Evolutionary conservation across 2,797 vertebrate genomes (phyloP).

Genomic region (Acanthiza pusilla): DNA sequence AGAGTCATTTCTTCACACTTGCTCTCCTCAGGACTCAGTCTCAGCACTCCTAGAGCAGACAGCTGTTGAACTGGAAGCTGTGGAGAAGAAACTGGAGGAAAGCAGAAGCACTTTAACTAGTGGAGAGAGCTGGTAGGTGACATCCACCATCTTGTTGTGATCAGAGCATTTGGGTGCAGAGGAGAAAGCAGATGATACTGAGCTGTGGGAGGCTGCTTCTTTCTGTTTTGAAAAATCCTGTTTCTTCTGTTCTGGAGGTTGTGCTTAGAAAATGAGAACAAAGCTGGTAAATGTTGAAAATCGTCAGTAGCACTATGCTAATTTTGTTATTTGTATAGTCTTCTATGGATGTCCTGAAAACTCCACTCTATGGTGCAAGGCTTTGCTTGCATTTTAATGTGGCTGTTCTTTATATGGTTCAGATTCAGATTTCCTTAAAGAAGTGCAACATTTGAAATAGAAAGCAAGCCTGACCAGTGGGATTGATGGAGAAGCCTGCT

Average conservation of each 20-base stretch:
- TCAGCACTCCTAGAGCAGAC: conserved; percentile 76
- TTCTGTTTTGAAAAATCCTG: not conserved
- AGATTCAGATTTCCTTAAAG: not conserved
- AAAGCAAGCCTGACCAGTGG: not conserved
- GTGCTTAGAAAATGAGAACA: not conserved
- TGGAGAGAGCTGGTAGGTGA: conserved; percentile 83
- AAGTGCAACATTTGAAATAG: not conserved
- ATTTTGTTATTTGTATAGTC: not conserved
- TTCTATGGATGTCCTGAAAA: not conserved
- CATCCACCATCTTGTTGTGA: not conserved
- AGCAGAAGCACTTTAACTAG: conserved; percentile 63
- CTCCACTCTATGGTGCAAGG: not conserved
- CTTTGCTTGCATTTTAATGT: not conserved
- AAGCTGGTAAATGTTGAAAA: not conserved
- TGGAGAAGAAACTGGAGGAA: conserved; percentile 74
- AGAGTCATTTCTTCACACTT: not conserved
- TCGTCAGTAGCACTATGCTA: not conserved
- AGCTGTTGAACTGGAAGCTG: conserved; percentile 75
- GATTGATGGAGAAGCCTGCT: not conserved
- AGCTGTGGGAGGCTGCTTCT: not conserved
- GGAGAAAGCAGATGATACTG: not conserved
- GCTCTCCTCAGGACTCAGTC: conserved; percentile 75
- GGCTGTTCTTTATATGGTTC: not conserved
- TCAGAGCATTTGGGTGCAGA: not conserved
- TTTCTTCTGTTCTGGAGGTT: not conserved